Evolutionary conservation across 2,113 vertebrate genomes (phyloP).

Genomic region (Glaucomys volans): DNA sequence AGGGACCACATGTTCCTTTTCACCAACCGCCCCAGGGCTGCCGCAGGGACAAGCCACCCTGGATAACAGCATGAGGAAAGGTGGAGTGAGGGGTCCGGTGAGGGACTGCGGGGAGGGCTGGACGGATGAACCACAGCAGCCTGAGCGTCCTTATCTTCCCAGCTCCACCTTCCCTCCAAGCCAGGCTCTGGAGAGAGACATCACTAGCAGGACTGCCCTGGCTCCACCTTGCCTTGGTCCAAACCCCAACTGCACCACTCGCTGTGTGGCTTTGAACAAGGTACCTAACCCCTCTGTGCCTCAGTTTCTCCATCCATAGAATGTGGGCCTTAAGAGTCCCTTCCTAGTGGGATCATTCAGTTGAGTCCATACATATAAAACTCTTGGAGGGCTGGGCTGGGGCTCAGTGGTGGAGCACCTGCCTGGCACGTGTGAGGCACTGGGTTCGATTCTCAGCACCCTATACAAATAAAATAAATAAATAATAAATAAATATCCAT

Average conservation of each 20-base stretch:
- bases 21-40: not conserved
- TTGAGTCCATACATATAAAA: not conserved
- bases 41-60: not conserved
- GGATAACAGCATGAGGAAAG: not conserved
- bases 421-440: too few relatives aligned
- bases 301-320: not conserved
- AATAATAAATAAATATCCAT: too few relatives aligned
- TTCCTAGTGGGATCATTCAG: not conserved
- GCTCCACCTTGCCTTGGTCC: not conserved
- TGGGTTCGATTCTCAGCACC: too few relatives aligned
- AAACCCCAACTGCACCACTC: not conserved
- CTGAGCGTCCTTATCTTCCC: not conserved
- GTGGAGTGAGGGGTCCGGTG: not conserved
- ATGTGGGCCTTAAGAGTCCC: not conserved
- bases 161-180: not conserved
- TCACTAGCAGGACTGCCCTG: not conserved
- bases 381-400: not conserved
- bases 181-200: not conserved
- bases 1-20: rapidly evolving
- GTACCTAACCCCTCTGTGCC: not conserved
- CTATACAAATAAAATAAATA: too few relatives aligned
- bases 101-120: too few relatives aligned
- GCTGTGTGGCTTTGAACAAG: not conserved
- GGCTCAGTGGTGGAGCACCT: too few relatives aligned
- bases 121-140: not conserved